These are phyloP conservation scores for Pristionchus maxplancki DNA, from an alignment of 2,888 invertebrate species.

Conservation along the genomic window DNA sequence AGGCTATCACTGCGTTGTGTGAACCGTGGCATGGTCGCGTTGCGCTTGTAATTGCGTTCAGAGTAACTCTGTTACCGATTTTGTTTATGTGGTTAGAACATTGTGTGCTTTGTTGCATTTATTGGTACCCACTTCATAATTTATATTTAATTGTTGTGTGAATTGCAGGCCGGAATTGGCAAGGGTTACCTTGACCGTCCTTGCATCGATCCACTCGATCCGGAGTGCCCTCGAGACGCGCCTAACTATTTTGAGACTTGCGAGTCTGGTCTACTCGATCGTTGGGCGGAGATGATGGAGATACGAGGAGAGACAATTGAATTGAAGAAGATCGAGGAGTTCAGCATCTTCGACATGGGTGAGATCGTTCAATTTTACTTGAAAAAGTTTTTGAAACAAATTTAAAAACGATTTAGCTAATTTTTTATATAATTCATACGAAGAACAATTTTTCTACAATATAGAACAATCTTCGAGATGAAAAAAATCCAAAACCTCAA, in stretches of 20 bases:
- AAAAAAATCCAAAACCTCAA: too few species aligned
- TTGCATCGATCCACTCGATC: slow-evolving; percentile 92
- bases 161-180: slow-evolving; percentile 89
- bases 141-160: too few species aligned
- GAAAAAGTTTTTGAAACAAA: too few species aligned
- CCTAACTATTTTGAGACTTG: slow-evolving; percentile 86
- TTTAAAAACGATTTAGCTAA: too few species aligned
- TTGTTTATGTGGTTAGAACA: too few species aligned
- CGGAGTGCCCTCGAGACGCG: slow-evolving; percentile 91
- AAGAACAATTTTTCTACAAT: background rate
- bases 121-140: too few species aligned
- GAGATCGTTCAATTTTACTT: background rate
- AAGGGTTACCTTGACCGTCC: slow-evolving; percentile 97
- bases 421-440: background rate
- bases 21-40: too few species aligned
- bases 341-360: slow-evolving; percentile 39
- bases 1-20: too few species aligned
- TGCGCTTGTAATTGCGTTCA: too few species aligned
- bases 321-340: slow-evolving; percentile 25
- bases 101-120: too few species aligned
- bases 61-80: too few species aligned
- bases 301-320: background rate
- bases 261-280: slow-evolving; percentile 40
- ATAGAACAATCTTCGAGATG: too few species aligned
- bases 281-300: slow-evolving; percentile 41